These are phyloP conservation scores for Trialeurodes vaporariorum DNA, from an alignment of 1,140 invertebrate genomes.

Conservation along the genomic window DNA sequence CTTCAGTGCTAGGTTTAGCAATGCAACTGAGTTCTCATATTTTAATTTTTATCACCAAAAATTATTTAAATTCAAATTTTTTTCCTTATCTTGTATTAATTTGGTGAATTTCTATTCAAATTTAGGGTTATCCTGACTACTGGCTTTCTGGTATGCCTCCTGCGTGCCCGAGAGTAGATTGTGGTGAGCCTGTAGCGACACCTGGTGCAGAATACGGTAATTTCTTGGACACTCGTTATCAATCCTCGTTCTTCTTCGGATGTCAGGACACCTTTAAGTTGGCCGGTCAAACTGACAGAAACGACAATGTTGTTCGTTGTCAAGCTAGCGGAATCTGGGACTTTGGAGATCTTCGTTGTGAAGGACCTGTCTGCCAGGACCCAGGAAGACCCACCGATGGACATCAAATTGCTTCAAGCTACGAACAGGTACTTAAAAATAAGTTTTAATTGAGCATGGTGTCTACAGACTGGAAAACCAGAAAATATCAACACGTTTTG, in stretches of 20 bases:
- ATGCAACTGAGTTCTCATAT: no score
- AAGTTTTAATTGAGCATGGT: no score
- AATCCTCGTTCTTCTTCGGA: slow-evolving; percentile 89
- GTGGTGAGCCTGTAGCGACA: slow-evolving; percentile 72
- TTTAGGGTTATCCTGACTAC: slow-evolving; percentile 70
- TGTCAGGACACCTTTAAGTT: slow-evolving; percentile 93
- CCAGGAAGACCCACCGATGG: slow-evolving; percentile 88
- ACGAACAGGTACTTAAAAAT: slow-evolving; percentile 73
- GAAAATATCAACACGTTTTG: no score
- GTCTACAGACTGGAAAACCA: no score
- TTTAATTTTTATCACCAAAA: not conserved
- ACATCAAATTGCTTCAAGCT: slow-evolving; percentile 73
- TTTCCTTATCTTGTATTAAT: not conserved
- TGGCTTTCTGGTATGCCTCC: slow-evolving; percentile 81
- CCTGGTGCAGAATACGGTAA: slow-evolving; percentile 87
- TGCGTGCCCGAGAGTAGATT: slow-evolving; percentile 74
- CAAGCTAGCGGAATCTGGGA: slow-evolving; percentile 90
- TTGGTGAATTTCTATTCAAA: slow-evolving; percentile 22
- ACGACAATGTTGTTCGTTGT: slow-evolving; percentile 86
- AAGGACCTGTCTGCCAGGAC: slow-evolving; percentile 91
- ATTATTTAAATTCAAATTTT: not conserved
- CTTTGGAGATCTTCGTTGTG: slow-evolving; percentile 89
- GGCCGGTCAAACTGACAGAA: slow-evolving; percentile 78
- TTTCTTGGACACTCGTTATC: slow-evolving; percentile 74
- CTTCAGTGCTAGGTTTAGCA: no score